Base-by-base conservation (phyloP, 2,888 invertebrate genomes). In the Limnephilus auricula region DNA sequence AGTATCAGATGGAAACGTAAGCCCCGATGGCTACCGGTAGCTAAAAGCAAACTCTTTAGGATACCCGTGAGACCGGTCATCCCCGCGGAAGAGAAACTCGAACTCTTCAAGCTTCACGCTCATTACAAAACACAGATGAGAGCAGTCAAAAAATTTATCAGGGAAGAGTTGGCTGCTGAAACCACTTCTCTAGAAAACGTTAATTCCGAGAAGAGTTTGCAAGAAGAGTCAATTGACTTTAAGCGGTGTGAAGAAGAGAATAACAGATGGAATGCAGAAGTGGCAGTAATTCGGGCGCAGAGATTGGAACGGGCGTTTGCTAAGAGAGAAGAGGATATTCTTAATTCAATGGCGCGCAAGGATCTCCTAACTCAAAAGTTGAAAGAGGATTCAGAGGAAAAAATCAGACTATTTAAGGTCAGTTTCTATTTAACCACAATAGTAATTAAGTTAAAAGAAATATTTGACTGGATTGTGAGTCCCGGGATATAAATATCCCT, bases 21-120 rank as follows among this genome's bases (percentile, higher is more conserved):
- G 94, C 98, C 98, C 0, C 95, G 97, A 93, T 98, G 98, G 98
- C 91, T 98, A 86, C 98, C 98, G 2, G 97, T 96, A 25, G 98
- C 98, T 0, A 98, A 98, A 95, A 97, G 97, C 93, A 98, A 98
- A 95, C 93, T 97, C 87, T 98, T 97, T 94, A 96, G 97, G 93
- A 96, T 98, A 92, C 97, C 98, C 0, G 95, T 95, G 93, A 96
- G 96, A 83, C 96, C 96, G 32, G 94, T 94, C 92, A 94, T 97
- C 87, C 95, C 97, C 0, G 94, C 94, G 92, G 98, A 97, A 79
- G 98, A 98, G 94, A 93, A 94, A 0, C 93, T 95, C 2, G 98
- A 98, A 95, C 94, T 98, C 1, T 94, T 95, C 93, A 96, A 98
- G 87, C 95, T 98, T 87, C 95, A 96, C 94, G 97, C 98, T 93